Conservation (phyloP, 2,113 vertebrate genomes). For the Spilogale gracilis region DNA sequence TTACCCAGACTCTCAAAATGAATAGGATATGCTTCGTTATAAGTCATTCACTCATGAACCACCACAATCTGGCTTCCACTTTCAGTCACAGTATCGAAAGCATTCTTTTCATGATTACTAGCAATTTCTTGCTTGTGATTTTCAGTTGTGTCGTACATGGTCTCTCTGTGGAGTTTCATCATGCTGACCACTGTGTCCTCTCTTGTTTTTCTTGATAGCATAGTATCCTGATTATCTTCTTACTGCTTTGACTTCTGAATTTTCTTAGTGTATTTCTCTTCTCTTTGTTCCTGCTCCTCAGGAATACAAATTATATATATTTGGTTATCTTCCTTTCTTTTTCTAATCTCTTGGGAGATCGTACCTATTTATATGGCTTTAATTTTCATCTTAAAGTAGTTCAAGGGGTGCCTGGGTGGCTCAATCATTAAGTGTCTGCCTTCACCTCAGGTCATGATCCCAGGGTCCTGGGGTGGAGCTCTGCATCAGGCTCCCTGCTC, state of each 20-base stretch:
- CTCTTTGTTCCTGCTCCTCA: neutral
- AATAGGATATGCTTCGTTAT: neutral
- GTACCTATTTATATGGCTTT: constrained; percentile 1
- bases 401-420: neutral
- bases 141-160: neutral
- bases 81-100: neutral
- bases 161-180: neutral
- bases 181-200: neutral
- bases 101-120: constrained; percentile 13
- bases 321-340: constrained; percentile 19
- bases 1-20: constrained; percentile 17
- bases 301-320: neutral
- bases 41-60: neutral
- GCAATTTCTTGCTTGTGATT: constrained; percentile 6
- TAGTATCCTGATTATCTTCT: constrained; percentile 20
- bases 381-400: constrained; percentile 23
- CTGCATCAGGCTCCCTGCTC: too few species aligned
- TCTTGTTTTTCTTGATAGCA: neutral
- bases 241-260: neutral
- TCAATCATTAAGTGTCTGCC: too few species aligned
- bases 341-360: neutral
- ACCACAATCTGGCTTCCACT: neutral
- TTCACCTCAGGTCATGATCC: too few species aligned
- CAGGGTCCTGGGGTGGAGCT: too few species aligned
- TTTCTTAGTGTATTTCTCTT: neutral